These are phyloP conservation scores for Gymnoscopelus microlampas DNA, from an alignment of 2,797 vertebrate genomes.

Conservation along the genomic window DNA sequence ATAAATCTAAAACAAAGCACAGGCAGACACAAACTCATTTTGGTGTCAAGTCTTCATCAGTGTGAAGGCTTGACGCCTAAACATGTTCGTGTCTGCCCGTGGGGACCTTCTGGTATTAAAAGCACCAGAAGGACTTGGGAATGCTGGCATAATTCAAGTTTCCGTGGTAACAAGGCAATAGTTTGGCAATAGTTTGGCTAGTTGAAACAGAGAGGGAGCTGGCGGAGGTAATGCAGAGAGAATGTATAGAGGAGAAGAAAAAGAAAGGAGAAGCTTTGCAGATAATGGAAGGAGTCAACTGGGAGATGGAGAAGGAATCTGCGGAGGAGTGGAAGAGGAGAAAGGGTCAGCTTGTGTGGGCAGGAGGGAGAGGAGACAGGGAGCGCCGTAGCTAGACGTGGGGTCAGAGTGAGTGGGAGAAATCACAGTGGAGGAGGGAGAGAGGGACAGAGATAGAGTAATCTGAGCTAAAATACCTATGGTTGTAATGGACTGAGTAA, in stretches of 20 bases:
- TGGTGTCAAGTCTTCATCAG: too few species aligned
- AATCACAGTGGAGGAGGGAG: slow-evolving; percentile 40
- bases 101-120: slow-evolving; percentile 1
- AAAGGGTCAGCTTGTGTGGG: slow-evolving; percentile 60
- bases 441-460: background rate
- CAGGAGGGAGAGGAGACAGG: slow-evolving; percentile 41
- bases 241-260: slow-evolving; percentile 15
- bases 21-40: too few species aligned
- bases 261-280: slow-evolving; percentile 3
- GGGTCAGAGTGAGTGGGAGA: slow-evolving; percentile 63
- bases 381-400: slow-evolving; percentile 57
- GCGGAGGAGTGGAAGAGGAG: slow-evolving; percentile 59
- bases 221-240: slow-evolving; percentile 5
- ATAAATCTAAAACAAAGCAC: too few species aligned
- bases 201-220: background rate
- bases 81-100: slow-evolving; percentile 7
- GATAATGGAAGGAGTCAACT: too few species aligned
- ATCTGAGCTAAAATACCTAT: too few species aligned
- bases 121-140: too few species aligned
- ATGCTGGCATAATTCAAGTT: slow-evolving; percentile 1
- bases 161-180: slow-evolving; percentile 35
- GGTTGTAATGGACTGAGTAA: too few species aligned
- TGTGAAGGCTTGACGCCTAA: too few species aligned
- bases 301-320: slow-evolving; percentile 22
- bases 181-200: slow-evolving; percentile 8